Conservation (phyloP, 2,113 vertebrate genomes). For the Onychostoma macrolepis region DNA sequence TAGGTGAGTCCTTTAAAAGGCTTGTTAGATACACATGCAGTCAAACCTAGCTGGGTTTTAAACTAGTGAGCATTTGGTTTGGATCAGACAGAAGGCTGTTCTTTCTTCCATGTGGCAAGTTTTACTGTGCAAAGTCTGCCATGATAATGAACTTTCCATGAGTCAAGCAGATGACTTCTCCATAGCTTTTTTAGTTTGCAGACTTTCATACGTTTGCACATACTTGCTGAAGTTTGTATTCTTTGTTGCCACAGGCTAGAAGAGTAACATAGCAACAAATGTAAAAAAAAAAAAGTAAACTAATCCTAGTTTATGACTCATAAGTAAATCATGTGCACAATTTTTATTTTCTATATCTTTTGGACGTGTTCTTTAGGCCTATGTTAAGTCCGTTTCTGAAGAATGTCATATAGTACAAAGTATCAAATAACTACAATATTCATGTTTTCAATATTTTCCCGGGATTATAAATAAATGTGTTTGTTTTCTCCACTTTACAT, state of each 20-base stretch:
- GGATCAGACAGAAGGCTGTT: background rate
- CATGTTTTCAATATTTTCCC: background rate
- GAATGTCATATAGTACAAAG: background rate
- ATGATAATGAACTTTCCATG: slow-evolving; percentile 33
- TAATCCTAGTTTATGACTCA: background rate
- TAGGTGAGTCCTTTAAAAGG: background rate
- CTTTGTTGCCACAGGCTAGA: slow-evolving; percentile 44
- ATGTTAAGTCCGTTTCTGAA: background rate
- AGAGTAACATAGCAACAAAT: slow-evolving; percentile 30
- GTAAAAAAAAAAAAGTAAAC: no score
- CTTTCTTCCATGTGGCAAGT: background rate
- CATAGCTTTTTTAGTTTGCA: background rate
- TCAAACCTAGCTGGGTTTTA: background rate
- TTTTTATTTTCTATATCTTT: background rate
- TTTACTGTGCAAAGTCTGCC: background rate
- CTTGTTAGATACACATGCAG: background rate
- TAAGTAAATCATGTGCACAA: background rate
- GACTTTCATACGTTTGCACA: slow-evolving; percentile 22
- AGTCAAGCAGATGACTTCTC: slow-evolving; percentile 45
- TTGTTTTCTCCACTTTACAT: background rate
- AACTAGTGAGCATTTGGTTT: background rate
- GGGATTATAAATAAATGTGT: no score
- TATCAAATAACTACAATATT: background rate
- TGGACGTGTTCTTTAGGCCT: background rate
- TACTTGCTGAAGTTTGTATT: slow-evolving; percentile 55